Base-by-base conservation (phyloP, 2,888 invertebrate genomes). In the Amblyjoppa fuscipennis region DNA sequence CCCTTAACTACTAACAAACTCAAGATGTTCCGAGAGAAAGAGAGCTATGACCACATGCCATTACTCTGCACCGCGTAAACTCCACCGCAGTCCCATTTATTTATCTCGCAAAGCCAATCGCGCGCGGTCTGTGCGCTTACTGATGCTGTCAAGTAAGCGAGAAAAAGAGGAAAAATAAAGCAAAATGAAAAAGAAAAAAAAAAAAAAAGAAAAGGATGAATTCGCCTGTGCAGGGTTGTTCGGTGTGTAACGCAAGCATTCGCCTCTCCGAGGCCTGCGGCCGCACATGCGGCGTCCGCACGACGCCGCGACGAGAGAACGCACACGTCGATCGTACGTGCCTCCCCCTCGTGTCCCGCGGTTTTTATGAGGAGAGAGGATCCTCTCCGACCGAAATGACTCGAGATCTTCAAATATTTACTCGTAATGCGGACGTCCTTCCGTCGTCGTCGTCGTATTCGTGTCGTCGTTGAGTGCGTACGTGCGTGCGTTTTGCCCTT, bases 401-500 rank as follows among this genome's bases (percentile, higher is more conserved):
- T 88, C 81, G 85, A 90, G 89, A 92, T 91, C 89, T 93, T 91
- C 90, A 92, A 91, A 93, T 93, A 93, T 93, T 93, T 93, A 91
- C 90, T 88, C 89, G 91, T 89, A 91, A 91, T 89, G 90, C 91
- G 91, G 90, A 91, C 90, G 91, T 92, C 91, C 92, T 91, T 92
- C 92, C 91, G 92, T 92, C 91, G 91, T 91, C 85, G 84, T 76
- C 69, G 78, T 79, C 69, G 74, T 76, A 66, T 64, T 78, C 41
- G 75, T 81, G 75, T 83, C 66, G 75, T 75, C 66, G 61, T 64
- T 41, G 90, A 88, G 88, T 88, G 81, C 84, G 76, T 79, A 69
- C 88, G 87, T 87, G 87, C 75, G 51, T 75, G 45, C 45, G 45
- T 7, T 25, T 31, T 13, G 68, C 82, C 59, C 80, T 64, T 34